Evolutionary conservation across 2,797 vertebrate species (phyloP), one percentile per base, ranked within the genome.

Genomic region (Denticeps clupeoides): DNA sequence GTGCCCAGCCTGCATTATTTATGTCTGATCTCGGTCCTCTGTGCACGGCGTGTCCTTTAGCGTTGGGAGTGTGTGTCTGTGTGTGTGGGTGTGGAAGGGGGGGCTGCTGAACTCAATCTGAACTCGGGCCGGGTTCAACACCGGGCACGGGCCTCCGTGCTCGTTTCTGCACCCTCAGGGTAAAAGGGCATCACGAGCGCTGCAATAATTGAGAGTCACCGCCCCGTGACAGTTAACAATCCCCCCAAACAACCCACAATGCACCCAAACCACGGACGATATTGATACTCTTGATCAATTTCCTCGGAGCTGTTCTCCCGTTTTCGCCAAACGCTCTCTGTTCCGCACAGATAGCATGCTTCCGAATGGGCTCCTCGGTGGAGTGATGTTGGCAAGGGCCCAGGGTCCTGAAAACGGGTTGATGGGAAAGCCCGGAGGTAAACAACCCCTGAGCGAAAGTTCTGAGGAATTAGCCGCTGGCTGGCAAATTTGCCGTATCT

Each of bases 41-140:
- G 54, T 53, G 47, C 62, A 58, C 43, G 31, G 60, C 58, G 55
- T 59, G 54, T 60, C 50, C 52, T 55, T 53, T 65, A 48, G 49
- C 58, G 51, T 28, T 19, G 38, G 45, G 38, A 35, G 53, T 41
- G 35, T 27, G 41, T 54, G 16, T 12, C n/a, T n/a, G n/a, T n/a
- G n/a, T n/a, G n/a, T n/a, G n/a, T n/a, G n/a, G n/a, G n/a, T n/a
- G n/a, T n/a, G n/a, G n/a, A n/a, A n/a, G n/a, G n/a, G n/a, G n/a
- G n/a, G n/a, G n/a, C n/a, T n/a, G n/a, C n/a, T n/a, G n/a, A n/a
- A n/a, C n/a, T n/a, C n/a, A n/a, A n/a, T n/a, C n/a, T n/a, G n/a
- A n/a, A n/a, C n/a, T n/a, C n/a, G n/a, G n/a, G n/a, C n/a, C n/a
- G n/a, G n/a, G n/a, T n/a, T n/a, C n/a, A n/a, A n/a, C n/a, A n/a